Conservation (phyloP, 1,140 invertebrate genomes). For the Drosophila willistoni region DNA sequence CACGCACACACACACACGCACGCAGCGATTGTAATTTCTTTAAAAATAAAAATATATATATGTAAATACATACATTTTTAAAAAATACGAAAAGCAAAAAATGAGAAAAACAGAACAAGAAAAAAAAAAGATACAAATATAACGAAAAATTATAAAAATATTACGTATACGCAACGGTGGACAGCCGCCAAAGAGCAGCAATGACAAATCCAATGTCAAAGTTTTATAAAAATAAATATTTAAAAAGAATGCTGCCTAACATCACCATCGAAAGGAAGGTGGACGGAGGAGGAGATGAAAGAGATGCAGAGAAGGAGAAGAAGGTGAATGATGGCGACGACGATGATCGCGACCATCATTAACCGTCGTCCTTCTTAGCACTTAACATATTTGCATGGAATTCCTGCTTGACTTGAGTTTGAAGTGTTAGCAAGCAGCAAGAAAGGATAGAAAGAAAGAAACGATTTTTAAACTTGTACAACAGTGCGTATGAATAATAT, state of each 20-base stretch:
- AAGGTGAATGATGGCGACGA: neutral
- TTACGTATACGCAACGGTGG: conserved; percentile 71
- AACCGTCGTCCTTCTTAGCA: neutral
- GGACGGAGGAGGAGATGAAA: neutral
- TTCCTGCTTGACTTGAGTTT: neutral
- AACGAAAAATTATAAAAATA: conserved; percentile 55
- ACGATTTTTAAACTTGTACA: neutral
- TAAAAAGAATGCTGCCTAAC: conserved; percentile 33
- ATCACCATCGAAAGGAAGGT: neutral
- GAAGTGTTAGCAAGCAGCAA: neutral
- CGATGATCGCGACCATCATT: neutral
- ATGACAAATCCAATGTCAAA: conserved; percentile 83
- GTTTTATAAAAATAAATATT: conserved; percentile 82
- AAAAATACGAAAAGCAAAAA: neutral
- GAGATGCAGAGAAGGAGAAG: neutral
- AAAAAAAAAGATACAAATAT: neutral
- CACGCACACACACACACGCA: conserved; percentile 24
- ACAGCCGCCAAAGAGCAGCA: conserved; percentile 53
- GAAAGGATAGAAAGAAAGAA: neutral
- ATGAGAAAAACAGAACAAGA: too few relatives aligned
- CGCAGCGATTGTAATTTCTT: conserved; percentile 20
- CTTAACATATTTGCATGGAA: conserved; percentile 20
- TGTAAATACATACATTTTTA: neutral
- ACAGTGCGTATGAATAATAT: conserved; percentile 46
- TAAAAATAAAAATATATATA: conserved; percentile 16